Evolutionary conservation across 1,140 invertebrate species (phyloP), one percentile per base, ranked within the genome.

Genomic region (Drosophila oshimai): DNA sequence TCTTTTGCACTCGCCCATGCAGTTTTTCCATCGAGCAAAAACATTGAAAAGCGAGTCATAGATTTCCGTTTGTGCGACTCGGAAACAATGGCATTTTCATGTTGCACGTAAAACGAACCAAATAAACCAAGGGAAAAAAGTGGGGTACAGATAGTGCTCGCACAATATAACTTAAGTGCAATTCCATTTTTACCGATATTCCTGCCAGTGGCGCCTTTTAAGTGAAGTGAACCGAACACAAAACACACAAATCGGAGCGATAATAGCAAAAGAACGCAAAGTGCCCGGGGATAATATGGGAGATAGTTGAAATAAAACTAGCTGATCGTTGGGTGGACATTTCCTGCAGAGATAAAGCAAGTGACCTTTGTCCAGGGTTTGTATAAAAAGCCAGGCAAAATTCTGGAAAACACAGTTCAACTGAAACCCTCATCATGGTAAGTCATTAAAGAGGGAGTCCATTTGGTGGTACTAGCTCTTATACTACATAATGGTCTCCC

Each of bases 81-180:
- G 46, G 46, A 84, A 84, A 84, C 80, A 84, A 84, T 84, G 81
- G 80, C 75, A 84, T 84, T 84, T 84, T 86, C 80, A 84, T 84
- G 80, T 84, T 75, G 71, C 80, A 86, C 79, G 70, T 78, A 58
- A 74, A 68, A 55, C 45, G 45, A 61, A 26, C 42, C 22, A 60
- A 72, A 53, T 46, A 72, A 73, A 73, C 37, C 41, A 18, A 12
- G 17, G 26, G n/a, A 41, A 49, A 36, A 60, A n/a, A 4, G 26
- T n/a, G 13, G 39, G 10, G 45, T 13, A 24, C 36, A 53, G 39
- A 54, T 55, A 74, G 49, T 51, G 74, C 62, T 64, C 54, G 57
- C 61, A 62, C 70, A 72, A 74, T 86, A 84, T 69, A 75, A 60
- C 76, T 73, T 84, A 69, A 84, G 80, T 84, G 80, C 80, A 84